phyloP scores from a whole-genome alignment of 1,140 invertebrate species.

The Lasioglossum baleicum region DNA sequence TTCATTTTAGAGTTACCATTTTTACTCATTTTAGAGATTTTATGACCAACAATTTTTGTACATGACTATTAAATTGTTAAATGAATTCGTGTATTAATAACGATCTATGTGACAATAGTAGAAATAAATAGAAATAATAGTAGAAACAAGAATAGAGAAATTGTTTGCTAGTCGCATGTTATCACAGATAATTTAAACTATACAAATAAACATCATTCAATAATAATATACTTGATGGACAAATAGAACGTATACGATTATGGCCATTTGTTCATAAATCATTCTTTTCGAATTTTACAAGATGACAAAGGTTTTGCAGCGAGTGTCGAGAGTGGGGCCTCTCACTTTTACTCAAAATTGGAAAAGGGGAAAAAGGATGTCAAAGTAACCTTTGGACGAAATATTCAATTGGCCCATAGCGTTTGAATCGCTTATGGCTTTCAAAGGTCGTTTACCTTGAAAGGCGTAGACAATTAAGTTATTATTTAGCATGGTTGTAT shows the following conservation, averaged over 20 bases:
- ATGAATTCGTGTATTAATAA: too few species aligned
- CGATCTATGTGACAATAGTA: too few species aligned
- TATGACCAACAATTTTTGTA: too few species aligned
- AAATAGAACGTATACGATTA: too few species aligned
- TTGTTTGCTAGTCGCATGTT: background rate
- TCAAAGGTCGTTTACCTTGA: background rate
- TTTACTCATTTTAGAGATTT: too few species aligned
- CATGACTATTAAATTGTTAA: too few species aligned
- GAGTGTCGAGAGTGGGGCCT: background rate
- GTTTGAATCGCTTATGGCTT: background rate
- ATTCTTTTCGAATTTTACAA: background rate
- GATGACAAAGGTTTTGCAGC: background rate
- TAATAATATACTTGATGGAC: background rate
- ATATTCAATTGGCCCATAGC: background rate
- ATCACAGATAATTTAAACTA: background rate
- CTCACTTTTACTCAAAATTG: background rate
- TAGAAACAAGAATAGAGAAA: background rate
- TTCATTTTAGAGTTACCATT: too few species aligned
- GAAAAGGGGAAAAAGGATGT: background rate
- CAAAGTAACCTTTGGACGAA: background rate
- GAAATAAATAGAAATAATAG: too few species aligned
- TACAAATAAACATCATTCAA: background rate
- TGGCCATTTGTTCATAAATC: background rate
- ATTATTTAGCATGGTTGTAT: background rate
- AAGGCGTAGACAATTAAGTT: background rate